Percentiles rank a stretch among this genome's conserved stretches.
Conservation (phyloP, 2,797 vertebrate genomes). For the Pangasius sanitwongsei region DNA sequence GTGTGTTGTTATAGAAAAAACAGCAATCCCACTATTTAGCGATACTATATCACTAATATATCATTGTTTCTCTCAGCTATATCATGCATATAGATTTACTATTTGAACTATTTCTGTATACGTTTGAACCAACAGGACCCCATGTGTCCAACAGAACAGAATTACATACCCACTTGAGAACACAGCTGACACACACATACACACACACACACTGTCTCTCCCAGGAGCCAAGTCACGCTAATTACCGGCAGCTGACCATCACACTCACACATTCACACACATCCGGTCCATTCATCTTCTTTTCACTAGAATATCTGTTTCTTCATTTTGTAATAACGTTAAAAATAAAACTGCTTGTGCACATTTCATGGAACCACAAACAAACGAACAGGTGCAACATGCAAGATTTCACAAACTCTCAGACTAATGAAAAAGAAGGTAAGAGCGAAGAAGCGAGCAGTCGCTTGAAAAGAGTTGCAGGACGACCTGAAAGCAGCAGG, state of each 20-base stretch:
- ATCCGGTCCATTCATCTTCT: background rate
- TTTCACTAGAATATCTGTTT: background rate
- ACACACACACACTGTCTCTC: slow-evolving; percentile 1
- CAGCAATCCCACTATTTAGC: background rate
- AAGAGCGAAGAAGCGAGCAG: background rate
- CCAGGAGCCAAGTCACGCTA: slow-evolving; percentile 14
- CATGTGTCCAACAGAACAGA: slow-evolving; percentile 30
- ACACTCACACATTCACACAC: background rate
- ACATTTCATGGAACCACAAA: background rate
- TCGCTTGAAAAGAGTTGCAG: background rate
- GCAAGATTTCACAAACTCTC: background rate
- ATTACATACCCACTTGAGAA: slow-evolving; percentile 37
- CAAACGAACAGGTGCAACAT: background rate
- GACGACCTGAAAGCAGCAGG: background rate
- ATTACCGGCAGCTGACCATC: slow-evolving; percentile 42
- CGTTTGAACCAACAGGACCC: background rate
- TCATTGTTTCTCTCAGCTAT: background rate
- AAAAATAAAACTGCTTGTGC: background rate
- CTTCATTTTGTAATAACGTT: background rate
- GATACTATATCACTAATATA: background rate
- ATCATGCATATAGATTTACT: background rate
- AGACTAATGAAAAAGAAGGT: background rate
- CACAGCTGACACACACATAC: slow-evolving; percentile 38
- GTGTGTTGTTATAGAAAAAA: no score
- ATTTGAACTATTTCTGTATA: background rate